phyloP scores from a whole-genome alignment of 2,888 invertebrate genomes.

The Drosophila niveifrons region DNA sequence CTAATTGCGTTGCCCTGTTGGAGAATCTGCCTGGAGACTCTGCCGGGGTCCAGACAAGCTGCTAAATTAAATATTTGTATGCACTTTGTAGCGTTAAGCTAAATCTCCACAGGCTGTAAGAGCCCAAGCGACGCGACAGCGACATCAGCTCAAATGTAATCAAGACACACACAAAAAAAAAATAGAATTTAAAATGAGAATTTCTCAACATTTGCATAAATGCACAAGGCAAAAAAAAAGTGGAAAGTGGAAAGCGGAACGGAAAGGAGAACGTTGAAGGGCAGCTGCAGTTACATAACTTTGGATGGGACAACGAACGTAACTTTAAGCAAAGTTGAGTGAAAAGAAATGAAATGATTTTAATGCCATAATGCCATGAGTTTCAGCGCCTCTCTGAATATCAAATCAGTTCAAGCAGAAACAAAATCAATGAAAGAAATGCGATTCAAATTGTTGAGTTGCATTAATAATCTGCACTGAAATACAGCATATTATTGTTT shows the following conservation, averaged over 20 bases:
- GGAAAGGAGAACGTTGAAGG: slow-evolving; percentile 4
- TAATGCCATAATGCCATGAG: slow-evolving; percentile 24
- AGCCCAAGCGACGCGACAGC: not conserved
- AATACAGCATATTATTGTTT: not conserved
- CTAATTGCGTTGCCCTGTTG: slow-evolving; percentile 39
- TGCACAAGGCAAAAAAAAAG: slow-evolving; percentile 17
- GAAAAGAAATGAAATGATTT: slow-evolving; percentile 22
- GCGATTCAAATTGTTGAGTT: slow-evolving; percentile 4
- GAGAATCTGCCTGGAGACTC: slow-evolving; percentile 9
- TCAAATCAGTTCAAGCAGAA: slow-evolving; percentile 23
- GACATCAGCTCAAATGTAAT: slow-evolving; percentile 57
- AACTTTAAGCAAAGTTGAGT: slow-evolving; percentile 20
- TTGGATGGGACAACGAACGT: slow-evolving; percentile 7
- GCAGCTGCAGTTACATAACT: slow-evolving; percentile 51
- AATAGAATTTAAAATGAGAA: slow-evolving; percentile 43
- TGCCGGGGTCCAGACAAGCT: not conserved
- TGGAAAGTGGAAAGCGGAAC: not conserved
- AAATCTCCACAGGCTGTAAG: slow-evolving; percentile 29
- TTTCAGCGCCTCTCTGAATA: slow-evolving; percentile 30
- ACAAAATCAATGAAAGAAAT: slow-evolving; percentile 16
- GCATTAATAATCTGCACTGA: not conserved
- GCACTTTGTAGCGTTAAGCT: slow-evolving; percentile 34
- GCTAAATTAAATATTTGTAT: slow-evolving; percentile 40
- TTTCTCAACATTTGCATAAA: slow-evolving; percentile 67
- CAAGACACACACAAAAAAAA: slow-evolving; percentile 35